Conservation (phyloP, 1,140 invertebrate genomes). For the Bombus superbus region DNA sequence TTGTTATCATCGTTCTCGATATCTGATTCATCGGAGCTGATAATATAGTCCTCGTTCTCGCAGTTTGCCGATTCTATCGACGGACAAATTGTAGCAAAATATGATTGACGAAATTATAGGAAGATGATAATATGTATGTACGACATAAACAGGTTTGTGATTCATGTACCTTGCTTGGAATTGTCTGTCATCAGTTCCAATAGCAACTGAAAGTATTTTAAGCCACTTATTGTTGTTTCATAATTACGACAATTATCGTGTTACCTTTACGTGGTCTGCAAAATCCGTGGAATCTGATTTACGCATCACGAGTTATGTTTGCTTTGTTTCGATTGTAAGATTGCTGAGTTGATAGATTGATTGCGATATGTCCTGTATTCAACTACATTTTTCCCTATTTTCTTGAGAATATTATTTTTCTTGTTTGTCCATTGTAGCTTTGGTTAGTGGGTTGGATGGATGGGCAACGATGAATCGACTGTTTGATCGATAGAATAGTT, state of each 20-base stretch:
- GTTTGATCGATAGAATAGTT: background rate
- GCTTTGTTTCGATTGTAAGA: background rate
- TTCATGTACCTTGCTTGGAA: slow-evolving; percentile 19
- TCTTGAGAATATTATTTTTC: background rate
- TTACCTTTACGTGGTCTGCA: slow-evolving; percentile 42
- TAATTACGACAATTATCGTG: background rate
- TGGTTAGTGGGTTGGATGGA: background rate
- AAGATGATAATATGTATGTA: background rate
- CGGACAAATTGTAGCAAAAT: background rate
- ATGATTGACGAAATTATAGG: background rate
- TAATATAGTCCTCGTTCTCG: background rate
- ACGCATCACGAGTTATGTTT: slow-evolving; percentile 6
- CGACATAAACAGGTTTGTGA: background rate
- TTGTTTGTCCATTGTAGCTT: background rate
- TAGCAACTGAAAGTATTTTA: slow-evolving; percentile 27
- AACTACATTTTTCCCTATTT: slow-evolving; percentile 1
- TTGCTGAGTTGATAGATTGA: slow-evolving; percentile 1
- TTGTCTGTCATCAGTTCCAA: slow-evolving; percentile 54
- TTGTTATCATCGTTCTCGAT: background rate
- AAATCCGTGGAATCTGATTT: slow-evolving; percentile 3
- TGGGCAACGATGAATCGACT: background rate
- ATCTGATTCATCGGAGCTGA: slow-evolving; percentile 25
- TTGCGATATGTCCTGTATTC: slow-evolving; percentile 24
- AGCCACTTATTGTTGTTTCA: background rate
- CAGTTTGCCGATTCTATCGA: background rate